Evolutionary conservation across 1,140 invertebrate species (phyloP), one percentile per base, ranked within the genome.

Genomic region (Saccostrea echinata): DNA sequence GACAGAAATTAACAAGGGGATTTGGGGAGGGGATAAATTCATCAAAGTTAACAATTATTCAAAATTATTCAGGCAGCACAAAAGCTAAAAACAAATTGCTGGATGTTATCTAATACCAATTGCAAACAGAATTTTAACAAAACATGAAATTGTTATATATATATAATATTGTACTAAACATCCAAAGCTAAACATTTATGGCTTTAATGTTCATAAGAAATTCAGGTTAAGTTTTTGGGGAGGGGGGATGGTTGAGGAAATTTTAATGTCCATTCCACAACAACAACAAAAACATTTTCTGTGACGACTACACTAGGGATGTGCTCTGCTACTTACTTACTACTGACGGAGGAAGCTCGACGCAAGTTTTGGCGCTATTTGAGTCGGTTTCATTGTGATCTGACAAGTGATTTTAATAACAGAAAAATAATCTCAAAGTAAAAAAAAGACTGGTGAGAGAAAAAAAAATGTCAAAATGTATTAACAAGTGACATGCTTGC

Each of bases 361-460:
- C 81, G 21, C 35, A 52, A 51, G 81, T 52, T 83, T 83, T 83
- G 81, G 33, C 81, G 21, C 51, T 83, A 83, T 52, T 53, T 83
- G 81, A 83, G 35, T 83, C 81, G 51, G 35, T 83, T 52, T 83
- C 81, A 52, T 52, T 52, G 35, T 52, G 35, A 83, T 83, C 81
- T 83, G 81, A 53, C 81, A 83, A 83, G 81, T 83, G 81, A 83
- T 83, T 52, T 83, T 52, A 52, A 52, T 83, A 83, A 53, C n/a
- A 83, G 27, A 80, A 80, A 76, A 76, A 76, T 76, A 30, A 76
- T 76, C 68, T 76, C 68, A 76, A 76, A 33, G 24, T 30, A 27
- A 76, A 76, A 71, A 76, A 21, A 30, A 76, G 68, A 76, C 30
- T 76, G 68, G 68, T 76, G 68, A 76, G 27, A 76, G 3, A n/a